These are phyloP conservation scores for Pseudococcus jackbeardsleyi DNA, from an alignment of 2,888 invertebrate species.

Conservation along the genomic window DNA sequence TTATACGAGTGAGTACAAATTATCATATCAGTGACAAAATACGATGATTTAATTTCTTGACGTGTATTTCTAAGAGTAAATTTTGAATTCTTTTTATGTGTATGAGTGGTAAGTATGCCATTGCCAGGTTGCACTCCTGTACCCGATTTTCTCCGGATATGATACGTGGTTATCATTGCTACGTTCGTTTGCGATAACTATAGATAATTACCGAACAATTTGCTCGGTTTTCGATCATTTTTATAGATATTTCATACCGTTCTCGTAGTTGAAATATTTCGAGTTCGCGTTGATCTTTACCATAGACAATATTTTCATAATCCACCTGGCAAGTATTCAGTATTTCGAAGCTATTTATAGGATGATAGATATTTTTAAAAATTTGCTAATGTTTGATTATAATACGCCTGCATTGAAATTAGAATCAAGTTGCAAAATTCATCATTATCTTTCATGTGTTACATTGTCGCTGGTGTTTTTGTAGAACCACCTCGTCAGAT, in stretches of 20 bases:
- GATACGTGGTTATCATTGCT: slow-evolving; percentile 29
- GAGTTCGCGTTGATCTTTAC: background rate
- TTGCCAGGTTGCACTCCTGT: background rate
- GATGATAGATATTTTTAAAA: slow-evolving; percentile 35
- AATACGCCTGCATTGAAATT: background rate
- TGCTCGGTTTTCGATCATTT: background rate
- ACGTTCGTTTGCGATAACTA: background rate
- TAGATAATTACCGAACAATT: background rate
- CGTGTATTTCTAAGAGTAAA: background rate
- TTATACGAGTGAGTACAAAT: background rate
- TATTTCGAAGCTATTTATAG: slow-evolving; percentile 56
- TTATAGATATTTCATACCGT: background rate
- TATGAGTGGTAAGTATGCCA: background rate
- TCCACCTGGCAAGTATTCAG: slow-evolving; percentile 63
- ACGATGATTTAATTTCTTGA: background rate
- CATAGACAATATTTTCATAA: slow-evolving; percentile 44
- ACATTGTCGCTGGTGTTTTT: background rate
- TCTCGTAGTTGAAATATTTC: background rate
- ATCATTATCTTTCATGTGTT: background rate
- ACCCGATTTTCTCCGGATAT: background rate
- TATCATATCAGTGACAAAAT: slow-evolving; percentile 5
- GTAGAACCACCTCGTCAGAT: background rate
- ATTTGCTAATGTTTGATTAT: background rate
- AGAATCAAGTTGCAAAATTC: background rate
- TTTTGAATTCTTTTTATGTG: background rate